Conservation (phyloP, 37 sponge, comb jelly and placozoan genomes). For the Chondrosia reniformis region DNA sequence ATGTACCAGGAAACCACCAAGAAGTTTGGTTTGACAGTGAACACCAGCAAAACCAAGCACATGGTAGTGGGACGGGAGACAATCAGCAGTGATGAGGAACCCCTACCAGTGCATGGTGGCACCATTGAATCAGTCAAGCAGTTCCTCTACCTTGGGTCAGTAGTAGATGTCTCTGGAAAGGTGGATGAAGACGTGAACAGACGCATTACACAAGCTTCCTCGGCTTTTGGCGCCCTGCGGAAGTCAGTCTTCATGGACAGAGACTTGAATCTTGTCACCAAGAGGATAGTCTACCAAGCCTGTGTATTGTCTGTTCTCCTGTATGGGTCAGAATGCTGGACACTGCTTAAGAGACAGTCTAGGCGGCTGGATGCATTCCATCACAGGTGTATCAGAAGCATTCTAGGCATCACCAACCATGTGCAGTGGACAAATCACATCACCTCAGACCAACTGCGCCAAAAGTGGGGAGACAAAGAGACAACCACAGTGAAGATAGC, state of each 20-base stretch:
- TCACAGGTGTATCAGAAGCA: conserved; percentile 2
- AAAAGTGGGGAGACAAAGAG: conserved; percentile 6
- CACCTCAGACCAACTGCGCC: not conserved
- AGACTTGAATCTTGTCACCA: not conserved
- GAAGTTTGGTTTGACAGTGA: too few species aligned
- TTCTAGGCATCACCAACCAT: not conserved
- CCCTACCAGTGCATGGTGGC: too few species aligned
- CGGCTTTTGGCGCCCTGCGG: not conserved
- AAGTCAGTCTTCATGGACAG: not conserved
- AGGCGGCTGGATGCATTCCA: not conserved
- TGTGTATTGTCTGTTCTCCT: conserved; percentile 1
- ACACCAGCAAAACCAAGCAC: too few species aligned
- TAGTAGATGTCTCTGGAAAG: too few species aligned
- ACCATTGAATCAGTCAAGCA: too few species aligned
- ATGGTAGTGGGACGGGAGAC: too few species aligned
- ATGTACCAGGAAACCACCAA: too few species aligned
- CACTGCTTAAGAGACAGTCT: not conserved
- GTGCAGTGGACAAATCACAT: not conserved
- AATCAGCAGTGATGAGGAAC: too few species aligned
- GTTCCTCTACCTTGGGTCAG: too few species aligned
- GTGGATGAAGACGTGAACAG: too few species aligned
- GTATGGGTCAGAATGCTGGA: not conserved
- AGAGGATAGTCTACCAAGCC: not conserved
- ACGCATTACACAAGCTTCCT: not conserved
- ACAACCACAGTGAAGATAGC: conserved; percentile 14